Percentiles rank a stretch among this genome's conserved stretches.
phyloP scores from a whole-genome alignment of 2,888 invertebrate genomes.

The Taphrorychus bicolor region DNA sequence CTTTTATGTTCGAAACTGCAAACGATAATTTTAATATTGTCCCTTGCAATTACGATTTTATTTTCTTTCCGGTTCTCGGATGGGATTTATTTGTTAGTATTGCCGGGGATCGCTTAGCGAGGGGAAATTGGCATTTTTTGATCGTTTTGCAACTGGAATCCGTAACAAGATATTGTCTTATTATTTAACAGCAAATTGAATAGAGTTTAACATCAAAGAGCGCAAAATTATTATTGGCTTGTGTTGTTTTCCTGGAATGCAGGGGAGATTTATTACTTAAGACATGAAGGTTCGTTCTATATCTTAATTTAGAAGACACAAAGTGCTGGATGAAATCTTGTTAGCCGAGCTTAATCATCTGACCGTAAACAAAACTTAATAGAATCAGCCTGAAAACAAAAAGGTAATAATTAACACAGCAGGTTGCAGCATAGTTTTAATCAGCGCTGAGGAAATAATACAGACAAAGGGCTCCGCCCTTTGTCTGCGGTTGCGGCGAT shows the following conservation, averaged over 20 bases:
- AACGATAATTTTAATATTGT: conserved; percentile 6
- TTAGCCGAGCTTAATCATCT: background rate
- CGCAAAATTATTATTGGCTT: too few relatives aligned
- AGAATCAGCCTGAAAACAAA: conserved; percentile 19
- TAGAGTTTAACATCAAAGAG: too few relatives aligned
- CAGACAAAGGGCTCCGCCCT: conserved; percentile 26
- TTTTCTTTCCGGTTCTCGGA: background rate
- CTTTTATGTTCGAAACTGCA: conserved; percentile 19
- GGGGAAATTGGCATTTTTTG: background rate
- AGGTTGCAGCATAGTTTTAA: conserved; percentile 32
- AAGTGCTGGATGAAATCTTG: background rate
- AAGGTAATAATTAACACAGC: conserved; percentile 19
- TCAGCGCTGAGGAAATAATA: conserved; percentile 23
- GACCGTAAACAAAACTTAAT: background rate
- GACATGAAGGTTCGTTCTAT: background rate
- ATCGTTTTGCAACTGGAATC: background rate
- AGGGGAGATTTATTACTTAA: background rate
- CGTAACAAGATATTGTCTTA: background rate
- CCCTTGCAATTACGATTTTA: conserved; percentile 5
- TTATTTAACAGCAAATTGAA: too few relatives aligned
- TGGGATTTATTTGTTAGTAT: background rate
- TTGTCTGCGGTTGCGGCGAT: conserved; percentile 25
- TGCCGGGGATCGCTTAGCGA: background rate
- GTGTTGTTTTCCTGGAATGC: too few relatives aligned
- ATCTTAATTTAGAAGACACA: background rate